Evolutionary conservation across 2,113 vertebrate species (phyloP).

Genomic region (Scolopax mira): DNA sequence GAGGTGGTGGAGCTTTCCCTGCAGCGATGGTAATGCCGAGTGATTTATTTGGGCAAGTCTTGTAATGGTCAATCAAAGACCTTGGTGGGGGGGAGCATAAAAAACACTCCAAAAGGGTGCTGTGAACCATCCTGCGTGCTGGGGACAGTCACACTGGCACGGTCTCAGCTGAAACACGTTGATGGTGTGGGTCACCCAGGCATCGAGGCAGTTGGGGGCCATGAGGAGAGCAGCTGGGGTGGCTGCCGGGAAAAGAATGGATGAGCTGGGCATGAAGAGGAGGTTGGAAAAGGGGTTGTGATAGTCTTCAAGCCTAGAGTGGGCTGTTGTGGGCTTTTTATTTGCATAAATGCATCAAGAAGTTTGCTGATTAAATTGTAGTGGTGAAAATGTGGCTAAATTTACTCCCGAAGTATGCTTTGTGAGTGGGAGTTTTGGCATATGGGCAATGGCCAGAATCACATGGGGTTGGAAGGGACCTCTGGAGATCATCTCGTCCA

Average conservation of each 20-base stretch:
- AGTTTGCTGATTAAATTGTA: accelerated
- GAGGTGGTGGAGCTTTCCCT: neutral
- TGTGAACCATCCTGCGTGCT: neutral
- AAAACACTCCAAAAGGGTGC: neutral
- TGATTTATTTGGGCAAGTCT: neutral
- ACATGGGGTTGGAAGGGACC: too few species aligned
- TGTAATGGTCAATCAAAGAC: accelerated
- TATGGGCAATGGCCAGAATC: too few species aligned
- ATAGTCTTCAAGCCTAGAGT: neutral
- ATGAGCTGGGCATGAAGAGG: neutral
- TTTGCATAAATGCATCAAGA: neutral
- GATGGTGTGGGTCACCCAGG: neutral
- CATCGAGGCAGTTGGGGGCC: accelerated
- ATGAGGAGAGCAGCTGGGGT: accelerated
- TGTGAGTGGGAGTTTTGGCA: neutral
- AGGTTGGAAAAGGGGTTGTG: neutral
- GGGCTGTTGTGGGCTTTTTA: neutral
- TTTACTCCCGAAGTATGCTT: neutral
- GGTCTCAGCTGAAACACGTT: neutral
- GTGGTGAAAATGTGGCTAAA: neutral
- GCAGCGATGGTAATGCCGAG: accelerated
- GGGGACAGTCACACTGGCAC: too few species aligned
- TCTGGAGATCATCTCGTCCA: too few species aligned
- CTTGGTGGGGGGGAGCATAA: neutral
- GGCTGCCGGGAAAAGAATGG: accelerated